A percentile compares a stretch with the other conserved stretches of the same genome.
phyloP scores from a whole-genome alignment of 2,888 invertebrate species.

The Fabriciana adippe region DNA sequence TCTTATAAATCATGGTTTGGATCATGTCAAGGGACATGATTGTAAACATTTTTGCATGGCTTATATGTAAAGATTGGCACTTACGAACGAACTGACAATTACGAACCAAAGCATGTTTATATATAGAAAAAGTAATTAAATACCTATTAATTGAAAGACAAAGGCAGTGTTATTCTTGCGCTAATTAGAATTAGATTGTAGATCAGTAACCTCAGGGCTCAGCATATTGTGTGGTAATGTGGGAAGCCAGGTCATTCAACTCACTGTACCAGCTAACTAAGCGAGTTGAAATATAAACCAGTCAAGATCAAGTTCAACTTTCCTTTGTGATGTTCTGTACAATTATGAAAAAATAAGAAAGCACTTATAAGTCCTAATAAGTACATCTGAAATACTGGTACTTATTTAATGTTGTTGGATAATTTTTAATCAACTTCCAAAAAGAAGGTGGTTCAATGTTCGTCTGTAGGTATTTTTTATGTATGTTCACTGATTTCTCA shows the following conservation, averaged over 20 bases:
- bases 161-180: conserved; percentile 1
- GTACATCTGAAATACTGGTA: neutral
- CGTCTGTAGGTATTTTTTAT: too few species aligned
- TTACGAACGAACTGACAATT: too few species aligned
- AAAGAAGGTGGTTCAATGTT: too few species aligned
- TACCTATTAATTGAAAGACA: conserved; percentile 1
- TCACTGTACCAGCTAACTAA: conserved; percentile 13
- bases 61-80: too few species aligned
- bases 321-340: conserved; percentile 18
- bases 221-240: conserved; percentile 28
- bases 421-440: too few species aligned
- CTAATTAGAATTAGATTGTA: conserved; percentile 19
- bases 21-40: too few species aligned
- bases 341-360: conserved; percentile 10
- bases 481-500: too few species aligned
- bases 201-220: conserved; percentile 19
- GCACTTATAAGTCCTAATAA: conserved; percentile 1
- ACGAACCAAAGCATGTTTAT: too few species aligned
- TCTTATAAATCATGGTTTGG: too few species aligned
- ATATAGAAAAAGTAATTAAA: neutral
- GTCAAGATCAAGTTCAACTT: conserved; percentile 30
- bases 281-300: conserved; percentile 26
- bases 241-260: conserved; percentile 28
- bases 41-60: too few species aligned
- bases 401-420: too few species aligned